phyloP scores from a whole-genome alignment of 1,140 invertebrate species.

The Dendrolimus punctatus region DNA sequence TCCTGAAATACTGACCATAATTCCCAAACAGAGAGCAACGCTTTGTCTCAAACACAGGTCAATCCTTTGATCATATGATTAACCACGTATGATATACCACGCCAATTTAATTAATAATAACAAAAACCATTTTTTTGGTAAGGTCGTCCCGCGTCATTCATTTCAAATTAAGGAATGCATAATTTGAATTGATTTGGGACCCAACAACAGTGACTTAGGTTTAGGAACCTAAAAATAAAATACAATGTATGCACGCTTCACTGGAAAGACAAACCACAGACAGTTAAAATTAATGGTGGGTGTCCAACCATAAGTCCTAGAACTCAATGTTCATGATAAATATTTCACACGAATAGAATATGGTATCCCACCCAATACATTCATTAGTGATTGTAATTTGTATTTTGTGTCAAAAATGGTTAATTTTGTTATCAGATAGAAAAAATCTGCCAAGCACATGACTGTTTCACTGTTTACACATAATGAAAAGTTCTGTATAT shows the following conservation, averaged over 20 bases:
- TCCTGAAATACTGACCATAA: no score
- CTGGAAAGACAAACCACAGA: constrained; percentile 9
- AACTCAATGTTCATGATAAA: constrained; percentile 1
- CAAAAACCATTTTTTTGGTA: no score
- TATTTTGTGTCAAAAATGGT: constrained; percentile 15
- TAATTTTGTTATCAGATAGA: constrained; percentile 17
- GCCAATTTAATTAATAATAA: no score
- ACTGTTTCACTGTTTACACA: no score
- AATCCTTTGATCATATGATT: no score
- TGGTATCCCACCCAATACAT: constrained; percentile 4
- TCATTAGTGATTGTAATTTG: constrained; percentile 10
- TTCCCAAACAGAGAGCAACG: no score
- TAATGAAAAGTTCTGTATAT: no score
- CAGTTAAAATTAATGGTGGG: constrained; percentile 11
- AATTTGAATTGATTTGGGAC: no score
- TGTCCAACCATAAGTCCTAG: constrained; percentile 2
- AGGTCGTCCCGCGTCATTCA: neutral
- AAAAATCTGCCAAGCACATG: neutral
- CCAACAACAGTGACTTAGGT: no score
- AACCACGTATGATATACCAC: no score
- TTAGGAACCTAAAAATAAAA: constrained; percentile 8
- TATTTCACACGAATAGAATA: constrained; percentile 7
- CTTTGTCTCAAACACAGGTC: no score
- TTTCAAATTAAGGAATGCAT: no score
- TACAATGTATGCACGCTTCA: constrained; percentile 4